These are phyloP conservation scores for Actias luna DNA, from an alignment of 2,888 invertebrate genomes.

Conservation along the genomic window DNA sequence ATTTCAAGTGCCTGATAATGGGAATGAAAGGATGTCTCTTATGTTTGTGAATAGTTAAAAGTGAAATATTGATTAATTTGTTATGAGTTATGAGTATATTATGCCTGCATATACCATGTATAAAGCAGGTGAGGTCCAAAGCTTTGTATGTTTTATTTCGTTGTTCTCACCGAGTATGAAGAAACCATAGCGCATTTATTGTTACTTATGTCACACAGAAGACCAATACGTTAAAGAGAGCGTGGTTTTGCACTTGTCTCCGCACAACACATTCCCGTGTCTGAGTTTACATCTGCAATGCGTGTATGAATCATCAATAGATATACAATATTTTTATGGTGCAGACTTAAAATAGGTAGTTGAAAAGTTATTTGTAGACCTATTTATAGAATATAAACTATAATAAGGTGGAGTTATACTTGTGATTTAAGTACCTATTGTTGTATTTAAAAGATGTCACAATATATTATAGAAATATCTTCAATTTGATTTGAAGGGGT, in stretches of 20 bases:
- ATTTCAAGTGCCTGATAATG: not conserved
- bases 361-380: not conserved
- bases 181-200: conserved; percentile 13
- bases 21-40: not conserved
- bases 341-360: not conserved
- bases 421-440: too few relatives aligned
- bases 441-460: too few relatives aligned
- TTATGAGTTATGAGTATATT: too few relatives aligned
- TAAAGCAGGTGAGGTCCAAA: not conserved
- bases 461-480: too few relatives aligned
- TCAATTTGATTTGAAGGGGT: too few relatives aligned
- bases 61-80: too few relatives aligned
- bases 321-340: not conserved
- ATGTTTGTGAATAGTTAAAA: not conserved
- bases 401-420: too few relatives aligned
- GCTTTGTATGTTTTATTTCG: not conserved
- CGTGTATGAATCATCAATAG: conserved; percentile 11
- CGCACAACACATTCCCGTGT: conserved; percentile 4
- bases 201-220: conserved; percentile 18
- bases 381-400: too few relatives aligned
- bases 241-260: conserved; percentile 11
- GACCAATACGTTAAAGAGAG: conserved; percentile 17
- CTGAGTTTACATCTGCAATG: conserved; percentile 13
- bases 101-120: too few relatives aligned
- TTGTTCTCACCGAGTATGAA: not conserved